phyloP scores from a whole-genome alignment of 2,797 vertebrate genomes.

The Eleutherodactylus coqui region DNA sequence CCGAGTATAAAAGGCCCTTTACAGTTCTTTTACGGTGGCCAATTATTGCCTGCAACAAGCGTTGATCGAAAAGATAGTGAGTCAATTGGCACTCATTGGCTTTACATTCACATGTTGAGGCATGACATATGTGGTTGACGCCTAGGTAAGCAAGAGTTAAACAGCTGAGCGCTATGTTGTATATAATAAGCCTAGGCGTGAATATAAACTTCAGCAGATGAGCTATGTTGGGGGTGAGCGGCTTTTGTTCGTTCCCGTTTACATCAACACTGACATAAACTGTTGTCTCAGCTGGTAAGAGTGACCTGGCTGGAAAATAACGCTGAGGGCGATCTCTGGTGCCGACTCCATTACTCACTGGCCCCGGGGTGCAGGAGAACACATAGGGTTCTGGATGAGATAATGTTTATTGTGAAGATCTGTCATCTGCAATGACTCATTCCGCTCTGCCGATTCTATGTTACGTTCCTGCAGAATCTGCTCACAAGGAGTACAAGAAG shows the following conservation, averaged over 20 bases:
- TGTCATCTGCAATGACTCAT: constrained; percentile 51
- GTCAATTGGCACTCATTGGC: no score
- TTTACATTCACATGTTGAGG: no score
- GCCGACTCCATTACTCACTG: constrained; percentile 22
- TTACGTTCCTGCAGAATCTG: constrained; percentile 6
- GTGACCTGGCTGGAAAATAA: constrained; percentile 24
- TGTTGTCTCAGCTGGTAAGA: neutral
- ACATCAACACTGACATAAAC: constrained; percentile 12
- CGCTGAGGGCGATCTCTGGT: constrained; percentile 17
- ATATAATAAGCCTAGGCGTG: neutral
- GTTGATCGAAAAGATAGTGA: no score
- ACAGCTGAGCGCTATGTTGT: neutral
- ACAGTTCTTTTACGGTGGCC: no score
- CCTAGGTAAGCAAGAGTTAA: neutral
- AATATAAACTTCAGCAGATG: constrained; percentile 1
- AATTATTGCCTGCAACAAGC: no score
- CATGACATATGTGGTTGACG: neutral
- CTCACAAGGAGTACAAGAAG: neutral
- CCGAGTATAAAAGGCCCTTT: no score
- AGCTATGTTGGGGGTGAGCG: neutral
- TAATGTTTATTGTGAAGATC: constrained; percentile 42
- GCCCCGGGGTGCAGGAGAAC: constrained; percentile 23
- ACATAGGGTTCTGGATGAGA: constrained; percentile 37
- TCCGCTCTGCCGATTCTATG: neutral
- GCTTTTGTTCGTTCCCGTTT: neutral